These are phyloP conservation scores for Whitmania pigra DNA, from an alignment of 1,140 invertebrate species.

Conservation along the genomic window DNA sequence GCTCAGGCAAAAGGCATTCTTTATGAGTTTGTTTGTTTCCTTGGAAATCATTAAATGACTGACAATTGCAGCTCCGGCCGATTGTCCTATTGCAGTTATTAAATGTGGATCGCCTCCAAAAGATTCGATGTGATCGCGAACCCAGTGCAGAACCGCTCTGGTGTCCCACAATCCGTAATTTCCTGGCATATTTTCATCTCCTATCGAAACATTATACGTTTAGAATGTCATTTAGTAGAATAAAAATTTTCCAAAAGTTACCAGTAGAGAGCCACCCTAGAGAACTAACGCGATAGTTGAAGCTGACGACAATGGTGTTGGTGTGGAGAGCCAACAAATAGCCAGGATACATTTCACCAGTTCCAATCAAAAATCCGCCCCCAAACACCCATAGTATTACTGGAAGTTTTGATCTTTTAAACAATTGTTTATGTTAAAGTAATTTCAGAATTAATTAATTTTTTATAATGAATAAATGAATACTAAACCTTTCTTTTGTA, in stretches of 20 bases:
- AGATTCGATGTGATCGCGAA: conserved; percentile 30
- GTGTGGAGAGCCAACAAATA: conserved; percentile 9
- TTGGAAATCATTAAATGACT: conserved; percentile 3
- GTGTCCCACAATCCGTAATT: conserved; percentile 64
- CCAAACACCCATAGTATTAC: conserved; percentile 16
- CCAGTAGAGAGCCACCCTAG: conserved; percentile 14
- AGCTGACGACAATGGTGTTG: conserved; percentile 14
- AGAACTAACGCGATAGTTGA: conserved; percentile 18
- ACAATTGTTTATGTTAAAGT: not conserved
- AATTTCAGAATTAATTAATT: too few species aligned
- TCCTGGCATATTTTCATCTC: conserved; percentile 43
- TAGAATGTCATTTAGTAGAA: conserved; percentile 43
- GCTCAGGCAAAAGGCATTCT: conserved; percentile 4
- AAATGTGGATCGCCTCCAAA: conserved; percentile 31
- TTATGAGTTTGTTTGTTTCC: conserved; percentile 7
- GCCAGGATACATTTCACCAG: conserved; percentile 18
- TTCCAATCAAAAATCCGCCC: conserved; percentile 17
- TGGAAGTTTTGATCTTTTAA: not conserved
- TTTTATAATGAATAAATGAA: too few species aligned
- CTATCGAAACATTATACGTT: conserved; percentile 48
- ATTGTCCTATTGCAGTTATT: conserved; percentile 32
- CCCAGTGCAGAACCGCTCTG: conserved; percentile 73
- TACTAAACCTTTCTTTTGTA: not conserved
- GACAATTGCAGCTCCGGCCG: conserved; percentile 26
- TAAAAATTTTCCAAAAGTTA: not conserved